Percentiles rank a stretch among this genome's conserved stretches.
Evolutionary conservation across 2,797 vertebrate species (phyloP).

Genomic region (Pipistrellus pygmaeus): DNA sequence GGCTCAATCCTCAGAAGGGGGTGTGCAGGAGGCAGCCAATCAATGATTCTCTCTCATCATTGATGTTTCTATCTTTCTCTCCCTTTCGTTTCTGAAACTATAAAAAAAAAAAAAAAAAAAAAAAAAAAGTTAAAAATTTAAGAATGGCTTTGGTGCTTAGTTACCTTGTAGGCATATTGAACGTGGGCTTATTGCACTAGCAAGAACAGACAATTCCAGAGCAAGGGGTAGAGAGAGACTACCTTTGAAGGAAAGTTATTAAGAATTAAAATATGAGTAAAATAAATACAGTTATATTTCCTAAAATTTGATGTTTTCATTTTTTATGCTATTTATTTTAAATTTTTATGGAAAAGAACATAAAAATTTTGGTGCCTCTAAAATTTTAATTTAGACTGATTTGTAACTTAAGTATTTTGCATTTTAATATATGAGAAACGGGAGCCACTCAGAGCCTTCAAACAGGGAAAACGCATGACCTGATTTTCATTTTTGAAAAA

Average conservation of each 20-base stretch:
- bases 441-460: not conserved
- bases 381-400: conserved; percentile 24
- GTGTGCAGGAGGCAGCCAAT: too few species aligned
- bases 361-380: not conserved
- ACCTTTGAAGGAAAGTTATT: not conserved
- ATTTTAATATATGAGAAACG: not conserved
- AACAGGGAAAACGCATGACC: not conserved
- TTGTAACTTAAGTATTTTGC: not conserved
- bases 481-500: conserved; percentile 36
- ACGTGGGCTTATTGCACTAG: not conserved
- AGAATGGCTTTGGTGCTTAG: not conserved
- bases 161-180: not conserved
- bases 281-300: not conserved
- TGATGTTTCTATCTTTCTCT: too few species aligned
- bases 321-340: not conserved
- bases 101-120: too few species aligned
- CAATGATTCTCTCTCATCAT: too few species aligned
- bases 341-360: not conserved
- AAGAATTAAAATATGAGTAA: not conserved
- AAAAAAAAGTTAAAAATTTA: not conserved
- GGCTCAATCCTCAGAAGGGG: too few species aligned
- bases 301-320: not conserved
- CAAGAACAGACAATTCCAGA: not conserved
- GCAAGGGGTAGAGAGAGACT: not conserved
- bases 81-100: too few species aligned